Evolutionary conservation across 2,888 invertebrate genomes (phyloP), one percentile per base, ranked within the genome.

Genomic region (Spodoptera exigua): DNA sequence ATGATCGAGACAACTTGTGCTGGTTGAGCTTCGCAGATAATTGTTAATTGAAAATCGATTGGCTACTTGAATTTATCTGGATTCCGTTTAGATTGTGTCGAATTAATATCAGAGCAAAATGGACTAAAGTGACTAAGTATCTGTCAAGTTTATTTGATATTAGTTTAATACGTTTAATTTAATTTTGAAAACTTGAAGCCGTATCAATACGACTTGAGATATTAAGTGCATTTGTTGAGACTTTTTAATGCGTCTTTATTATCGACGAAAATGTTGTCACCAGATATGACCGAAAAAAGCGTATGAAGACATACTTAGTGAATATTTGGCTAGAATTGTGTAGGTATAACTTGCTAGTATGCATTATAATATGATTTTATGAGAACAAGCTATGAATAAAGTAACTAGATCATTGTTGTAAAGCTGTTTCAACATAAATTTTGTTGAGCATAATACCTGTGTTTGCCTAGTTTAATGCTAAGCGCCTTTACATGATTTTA

Each of bases 401-500:
- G 5, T 44, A 53, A 52, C 18, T 46, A 36, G 13, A 48, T 52
- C 44, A 48, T 47, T 60, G 44, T 48, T 49, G 16, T 27, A 39
- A 40, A 45, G 41, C 18, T 39, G 46, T 64, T 58, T 53, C 41
- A 34, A 56, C 41, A 54, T 53, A 0, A 35, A 62, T 62, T 51
- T 57, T 18, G 45, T 69, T 13, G 55, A 36, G 52, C 32, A 35
- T 45, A 52, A 51, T 52, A 52, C 48, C 35, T 13, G 17, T 46
- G 45, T 52, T 60, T 44, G 44, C 34, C 51, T 18, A 47, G n/a
- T 53, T 40, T 41, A 27, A 34, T 52, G 37, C 40, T 53, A 58
- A 74, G 45, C 51, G 41, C 36, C 48, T 49, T 63, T 48, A 54
- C 40, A 53, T 27, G 27, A 27, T 27, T 70, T 73, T 62, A 52